Conservation (phyloP, 2,113 vertebrate genomes). For the Phrynosoma blainvillii region DNA sequence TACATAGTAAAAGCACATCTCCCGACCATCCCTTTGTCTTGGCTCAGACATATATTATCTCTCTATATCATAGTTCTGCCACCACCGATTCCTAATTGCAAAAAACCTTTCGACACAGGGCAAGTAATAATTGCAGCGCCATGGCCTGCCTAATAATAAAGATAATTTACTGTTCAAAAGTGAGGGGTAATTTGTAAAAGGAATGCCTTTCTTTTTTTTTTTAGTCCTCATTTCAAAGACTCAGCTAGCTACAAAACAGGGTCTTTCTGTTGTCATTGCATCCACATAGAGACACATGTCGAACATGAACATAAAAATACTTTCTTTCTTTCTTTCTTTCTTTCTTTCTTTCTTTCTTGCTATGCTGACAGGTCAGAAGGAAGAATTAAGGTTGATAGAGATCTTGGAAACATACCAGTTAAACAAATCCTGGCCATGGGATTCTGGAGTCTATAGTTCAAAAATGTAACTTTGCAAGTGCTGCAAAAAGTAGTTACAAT, state of each 20-base stretch:
- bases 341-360: not conserved
- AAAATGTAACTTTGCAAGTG: not conserved
- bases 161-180: conserved; percentile 80
- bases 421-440: too few species aligned
- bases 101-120: conserved; percentile 77
- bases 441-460: too few species aligned
- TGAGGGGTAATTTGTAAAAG: conserved; percentile 70
- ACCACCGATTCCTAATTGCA: conserved; percentile 74
- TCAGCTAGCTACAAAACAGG: conserved; percentile 50
- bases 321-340: not conserved
- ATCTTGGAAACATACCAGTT: too few species aligned
- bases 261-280: not conserved
- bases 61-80: conserved; percentile 69
- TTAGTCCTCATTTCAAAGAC: conserved; percentile 53
- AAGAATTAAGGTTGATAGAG: not conserved
- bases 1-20: conserved; percentile 67
- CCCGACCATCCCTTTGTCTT: conserved; percentile 73
- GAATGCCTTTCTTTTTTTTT: conserved; percentile 59
- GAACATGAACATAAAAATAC: not conserved
- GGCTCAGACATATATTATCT: conserved; percentile 74
- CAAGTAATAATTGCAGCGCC: conserved; percentile 77
- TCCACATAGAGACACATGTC: too few species aligned
- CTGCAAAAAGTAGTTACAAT: not conserved
- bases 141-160: conserved; percentile 76
- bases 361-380: not conserved